phyloP scores from a whole-genome alignment of 2,113 vertebrate genomes.

The Laticauda colubrina region DNA sequence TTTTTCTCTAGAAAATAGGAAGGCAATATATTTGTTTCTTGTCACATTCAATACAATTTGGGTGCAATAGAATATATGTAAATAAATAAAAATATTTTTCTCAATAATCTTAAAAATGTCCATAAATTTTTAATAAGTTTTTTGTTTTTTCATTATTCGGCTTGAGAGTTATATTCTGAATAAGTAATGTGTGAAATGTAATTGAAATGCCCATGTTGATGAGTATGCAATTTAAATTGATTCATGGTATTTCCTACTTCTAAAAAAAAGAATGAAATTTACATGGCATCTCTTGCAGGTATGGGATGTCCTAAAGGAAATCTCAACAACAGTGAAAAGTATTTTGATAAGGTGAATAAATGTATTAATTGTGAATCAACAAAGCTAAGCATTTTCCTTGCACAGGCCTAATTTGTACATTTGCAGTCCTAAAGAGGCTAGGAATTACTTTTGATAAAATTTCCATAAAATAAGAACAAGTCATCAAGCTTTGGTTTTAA shows the following conservation, averaged over 20 bases:
- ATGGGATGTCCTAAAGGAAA: neutral
- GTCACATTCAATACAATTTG: neutral
- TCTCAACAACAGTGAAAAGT: neutral
- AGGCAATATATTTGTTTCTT: neutral
- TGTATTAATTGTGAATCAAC: neutral
- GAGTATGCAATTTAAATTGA: neutral
- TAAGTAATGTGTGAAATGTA: neutral
- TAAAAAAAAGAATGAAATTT: neutral
- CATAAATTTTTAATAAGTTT: neutral
- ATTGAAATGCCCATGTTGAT: neutral
- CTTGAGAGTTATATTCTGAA: neutral
- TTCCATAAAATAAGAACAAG: neutral
- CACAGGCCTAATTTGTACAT: neutral
- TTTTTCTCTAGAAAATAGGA: constrained; percentile 20
- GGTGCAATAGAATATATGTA: neutral
- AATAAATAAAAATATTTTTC: neutral
- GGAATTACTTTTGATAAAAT: neutral
- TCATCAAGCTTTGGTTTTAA: neutral
- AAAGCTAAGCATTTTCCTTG: neutral
- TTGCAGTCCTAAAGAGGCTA: neutral
- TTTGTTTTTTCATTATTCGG: neutral
- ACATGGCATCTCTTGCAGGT: neutral
- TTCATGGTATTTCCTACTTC: neutral
- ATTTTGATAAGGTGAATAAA: neutral
- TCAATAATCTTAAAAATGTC: neutral